A percentile compares a stretch with the other conserved stretches of the same genome.
These are phyloP conservation scores for Pterostichus niger DNA, from an alignment of 2,888 invertebrate genomes.

Conservation along the genomic window DNA sequence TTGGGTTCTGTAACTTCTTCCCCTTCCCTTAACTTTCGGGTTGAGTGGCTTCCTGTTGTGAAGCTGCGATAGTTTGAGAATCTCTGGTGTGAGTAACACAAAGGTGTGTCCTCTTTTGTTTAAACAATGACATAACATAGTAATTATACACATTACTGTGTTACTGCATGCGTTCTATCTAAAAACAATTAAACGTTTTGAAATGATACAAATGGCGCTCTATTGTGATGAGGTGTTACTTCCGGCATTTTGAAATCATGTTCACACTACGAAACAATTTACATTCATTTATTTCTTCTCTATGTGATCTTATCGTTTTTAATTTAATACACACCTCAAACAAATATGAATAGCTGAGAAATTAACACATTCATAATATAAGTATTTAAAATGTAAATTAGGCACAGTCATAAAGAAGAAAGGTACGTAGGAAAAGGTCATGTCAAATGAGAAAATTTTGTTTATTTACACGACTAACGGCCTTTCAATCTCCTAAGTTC, in stretches of 20 bases:
- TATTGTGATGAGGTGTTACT: slow-evolving; percentile 24
- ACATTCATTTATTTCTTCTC: neutral
- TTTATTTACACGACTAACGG: too few relatives aligned
- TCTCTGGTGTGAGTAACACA: neutral
- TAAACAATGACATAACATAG: neutral
- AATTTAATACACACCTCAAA: too few relatives aligned
- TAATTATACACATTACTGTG: slow-evolving; percentile 21
- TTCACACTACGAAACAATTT: neutral
- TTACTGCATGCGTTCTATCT: slow-evolving; percentile 2
- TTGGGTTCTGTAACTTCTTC: neutral
- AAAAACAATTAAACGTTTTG: slow-evolving; percentile 30
- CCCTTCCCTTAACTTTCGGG: slow-evolving; percentile 29
- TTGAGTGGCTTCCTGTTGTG: neutral
- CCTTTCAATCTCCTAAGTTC: too few relatives aligned
- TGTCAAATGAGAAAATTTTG: too few relatives aligned
- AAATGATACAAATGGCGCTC: slow-evolving; percentile 5
- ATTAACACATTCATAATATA: too few relatives aligned
- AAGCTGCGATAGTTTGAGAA: too few relatives aligned
- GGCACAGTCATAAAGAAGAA: too few relatives aligned
- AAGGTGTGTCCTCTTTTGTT: slow-evolving; percentile 3
- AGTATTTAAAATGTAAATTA: too few relatives aligned
- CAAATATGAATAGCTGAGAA: too few relatives aligned
- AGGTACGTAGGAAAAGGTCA: too few relatives aligned
- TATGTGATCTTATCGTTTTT: neutral
- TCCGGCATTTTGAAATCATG: slow-evolving; percentile 22